Percentiles rank a stretch among this genome's conserved stretches.
Evolutionary conservation across 2,797 vertebrate genomes (phyloP).

Genomic region (Galaxias olidus): DNA sequence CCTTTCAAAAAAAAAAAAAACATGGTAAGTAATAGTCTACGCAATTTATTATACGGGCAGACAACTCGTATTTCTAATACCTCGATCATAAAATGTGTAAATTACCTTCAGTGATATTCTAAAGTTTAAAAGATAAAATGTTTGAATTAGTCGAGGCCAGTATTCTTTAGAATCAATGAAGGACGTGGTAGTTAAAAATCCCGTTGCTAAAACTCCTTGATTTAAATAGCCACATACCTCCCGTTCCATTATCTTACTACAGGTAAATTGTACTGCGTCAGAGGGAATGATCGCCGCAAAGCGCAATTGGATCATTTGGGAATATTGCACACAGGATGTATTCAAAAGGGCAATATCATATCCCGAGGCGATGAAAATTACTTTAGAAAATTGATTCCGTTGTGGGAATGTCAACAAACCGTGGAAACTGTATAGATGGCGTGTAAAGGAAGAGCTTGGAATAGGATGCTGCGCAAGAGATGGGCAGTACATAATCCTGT

Average conservation of each 20-base stretch:
- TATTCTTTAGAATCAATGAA: too few species aligned
- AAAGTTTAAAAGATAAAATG: too few species aligned
- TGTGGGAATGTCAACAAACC: constrained; percentile 47
- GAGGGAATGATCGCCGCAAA: constrained; percentile 53
- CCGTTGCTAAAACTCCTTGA: too few species aligned
- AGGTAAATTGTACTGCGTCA: constrained; percentile 83
- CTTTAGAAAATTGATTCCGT: background rate
- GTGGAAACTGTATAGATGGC: constrained; percentile 52
- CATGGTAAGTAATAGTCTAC: constrained; percentile 59
- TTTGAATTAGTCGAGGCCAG: too few species aligned
- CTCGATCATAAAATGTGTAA: too few species aligned
- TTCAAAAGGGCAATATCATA: constrained; percentile 19
- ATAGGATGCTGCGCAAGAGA: constrained; percentile 78
- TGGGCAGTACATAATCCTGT: constrained; percentile 67
- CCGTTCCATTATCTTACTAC: constrained; percentile 50
- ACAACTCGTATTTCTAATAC: too few species aligned
- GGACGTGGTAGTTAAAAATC: too few species aligned
- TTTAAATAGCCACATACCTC: too few species aligned
- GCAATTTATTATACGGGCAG: too few species aligned
- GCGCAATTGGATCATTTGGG: constrained; percentile 56
- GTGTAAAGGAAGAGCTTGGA: constrained; percentile 59
- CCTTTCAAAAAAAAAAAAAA: constrained; percentile 39
- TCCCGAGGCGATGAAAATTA: background rate
- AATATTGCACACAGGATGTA: constrained; percentile 40
- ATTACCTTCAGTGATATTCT: too few species aligned